phyloP scores from a whole-genome alignment of 2,113 vertebrate genomes.

The Dryoscopus gambensis region DNA sequence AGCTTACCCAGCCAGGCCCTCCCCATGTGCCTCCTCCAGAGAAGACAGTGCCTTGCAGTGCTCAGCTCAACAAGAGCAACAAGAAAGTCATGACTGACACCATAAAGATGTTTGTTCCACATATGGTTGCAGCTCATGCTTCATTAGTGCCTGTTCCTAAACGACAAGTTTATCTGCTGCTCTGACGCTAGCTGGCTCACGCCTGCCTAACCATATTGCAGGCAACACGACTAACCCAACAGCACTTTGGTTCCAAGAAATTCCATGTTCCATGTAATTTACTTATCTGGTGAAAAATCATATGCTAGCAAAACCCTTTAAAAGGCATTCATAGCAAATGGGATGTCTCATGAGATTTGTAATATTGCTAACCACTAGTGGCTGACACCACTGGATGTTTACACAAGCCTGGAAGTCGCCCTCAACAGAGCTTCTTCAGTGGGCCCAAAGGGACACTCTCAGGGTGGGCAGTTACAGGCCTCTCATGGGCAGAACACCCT shows the following conservation, averaged over 20 bases:
- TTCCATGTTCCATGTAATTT: not conserved
- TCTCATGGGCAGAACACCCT: not conserved
- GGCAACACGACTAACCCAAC: not conserved
- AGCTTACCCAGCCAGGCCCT: not conserved
- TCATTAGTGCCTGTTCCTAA: not conserved
- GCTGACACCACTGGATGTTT: not conserved
- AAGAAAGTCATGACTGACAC: not conserved
- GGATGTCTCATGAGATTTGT: not conserved
- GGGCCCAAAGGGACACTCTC: not conserved
- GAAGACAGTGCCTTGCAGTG: not conserved
- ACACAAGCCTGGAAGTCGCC: not conserved
- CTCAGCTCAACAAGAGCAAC: not conserved
- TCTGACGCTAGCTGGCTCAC: not conserved
- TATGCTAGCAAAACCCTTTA: not conserved
- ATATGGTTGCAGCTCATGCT: not conserved
- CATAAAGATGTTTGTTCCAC: not conserved
- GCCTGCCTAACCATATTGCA: not conserved
- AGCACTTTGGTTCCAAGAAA: not conserved
- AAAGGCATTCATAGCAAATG: not conserved
- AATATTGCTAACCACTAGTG: not conserved
- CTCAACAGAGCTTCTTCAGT: no score
- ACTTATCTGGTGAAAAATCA: not conserved
- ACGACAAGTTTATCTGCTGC: not conserved
- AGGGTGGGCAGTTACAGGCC: not conserved
- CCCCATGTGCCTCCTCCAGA: not conserved